Conservation (phyloP, 2,113 vertebrate species). For the Oryzias woworae region DNA sequence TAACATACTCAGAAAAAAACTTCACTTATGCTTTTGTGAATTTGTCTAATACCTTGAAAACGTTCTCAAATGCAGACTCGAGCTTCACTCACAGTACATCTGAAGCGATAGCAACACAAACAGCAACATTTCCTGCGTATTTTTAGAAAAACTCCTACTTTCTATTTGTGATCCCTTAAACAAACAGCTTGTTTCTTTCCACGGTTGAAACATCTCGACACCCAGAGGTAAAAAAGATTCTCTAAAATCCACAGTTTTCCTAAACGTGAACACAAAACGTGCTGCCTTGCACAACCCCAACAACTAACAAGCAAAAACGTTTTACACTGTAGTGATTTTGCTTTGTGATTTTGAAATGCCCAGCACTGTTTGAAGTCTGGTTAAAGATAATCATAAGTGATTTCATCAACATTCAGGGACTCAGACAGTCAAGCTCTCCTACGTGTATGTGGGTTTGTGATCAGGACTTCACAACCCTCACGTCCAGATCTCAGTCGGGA, state of each 20-base stretch:
- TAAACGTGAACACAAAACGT: slow-evolving; percentile 5
- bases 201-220: slow-evolving; percentile 8
- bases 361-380: slow-evolving; percentile 5
- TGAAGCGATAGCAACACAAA: too few species aligned
- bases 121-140: too few species aligned
- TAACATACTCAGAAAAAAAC: too few species aligned
- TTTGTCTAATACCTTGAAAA: too few species aligned
- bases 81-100: too few species aligned
- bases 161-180: slow-evolving; percentile 26
- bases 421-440: slow-evolving; percentile 1
- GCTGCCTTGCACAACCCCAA: too few species aligned
- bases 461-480: slow-evolving; percentile 54
- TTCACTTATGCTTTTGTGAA: too few species aligned
- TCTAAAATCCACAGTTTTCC: slow-evolving; percentile 19
- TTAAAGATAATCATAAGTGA: background rate
- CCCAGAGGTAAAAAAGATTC: slow-evolving; percentile 33
- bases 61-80: too few species aligned
- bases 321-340: slow-evolving; percentile 17
- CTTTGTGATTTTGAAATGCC: background rate
- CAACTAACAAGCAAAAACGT: background rate
- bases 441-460: background rate
- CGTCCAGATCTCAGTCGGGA: slow-evolving; percentile 96
- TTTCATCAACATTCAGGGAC: slow-evolving; percentile 7
- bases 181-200: background rate
- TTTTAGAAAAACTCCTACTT: background rate